These are phyloP conservation scores for Cheirogaleus medius DNA, from an alignment of 2,113 vertebrate genomes.

Conservation along the genomic window DNA sequence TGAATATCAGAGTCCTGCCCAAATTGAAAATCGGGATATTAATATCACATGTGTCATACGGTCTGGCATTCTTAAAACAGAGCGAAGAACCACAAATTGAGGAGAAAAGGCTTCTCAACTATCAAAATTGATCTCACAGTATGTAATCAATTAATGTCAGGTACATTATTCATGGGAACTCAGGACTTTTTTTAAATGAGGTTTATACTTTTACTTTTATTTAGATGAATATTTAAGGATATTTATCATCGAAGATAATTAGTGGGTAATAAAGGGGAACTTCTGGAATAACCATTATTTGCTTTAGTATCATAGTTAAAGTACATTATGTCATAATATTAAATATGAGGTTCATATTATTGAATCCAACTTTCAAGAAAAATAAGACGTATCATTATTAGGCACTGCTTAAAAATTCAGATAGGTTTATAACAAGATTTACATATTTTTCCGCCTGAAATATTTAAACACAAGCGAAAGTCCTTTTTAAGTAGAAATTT, in stretches of 20 bases:
- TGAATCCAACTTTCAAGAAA: neutral
- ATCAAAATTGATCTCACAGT: neutral
- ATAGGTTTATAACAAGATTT: neutral
- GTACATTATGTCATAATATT: neutral
- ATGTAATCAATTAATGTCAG: neutral
- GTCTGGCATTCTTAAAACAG: neutral
- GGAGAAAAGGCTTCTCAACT: neutral
- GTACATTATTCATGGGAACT: neutral
- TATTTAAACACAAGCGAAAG: neutral
- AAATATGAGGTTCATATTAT: neutral
- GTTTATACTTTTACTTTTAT: neutral
- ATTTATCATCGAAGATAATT: neutral
- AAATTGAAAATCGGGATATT: neutral
- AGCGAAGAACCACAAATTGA: neutral
- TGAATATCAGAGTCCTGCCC: neutral
- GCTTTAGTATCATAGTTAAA: neutral
- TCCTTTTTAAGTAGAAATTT: neutral
- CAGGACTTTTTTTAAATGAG: neutral
- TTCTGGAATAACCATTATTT: neutral
- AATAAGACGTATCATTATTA: neutral
- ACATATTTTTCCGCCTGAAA: neutral
- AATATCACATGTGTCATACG: neutral
- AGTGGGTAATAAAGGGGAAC: neutral
- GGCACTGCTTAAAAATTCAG: neutral
- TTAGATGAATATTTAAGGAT: neutral